Conservation (phyloP, 2,113 vertebrate genomes). For the Beaufortia kweichowensis region DNA sequence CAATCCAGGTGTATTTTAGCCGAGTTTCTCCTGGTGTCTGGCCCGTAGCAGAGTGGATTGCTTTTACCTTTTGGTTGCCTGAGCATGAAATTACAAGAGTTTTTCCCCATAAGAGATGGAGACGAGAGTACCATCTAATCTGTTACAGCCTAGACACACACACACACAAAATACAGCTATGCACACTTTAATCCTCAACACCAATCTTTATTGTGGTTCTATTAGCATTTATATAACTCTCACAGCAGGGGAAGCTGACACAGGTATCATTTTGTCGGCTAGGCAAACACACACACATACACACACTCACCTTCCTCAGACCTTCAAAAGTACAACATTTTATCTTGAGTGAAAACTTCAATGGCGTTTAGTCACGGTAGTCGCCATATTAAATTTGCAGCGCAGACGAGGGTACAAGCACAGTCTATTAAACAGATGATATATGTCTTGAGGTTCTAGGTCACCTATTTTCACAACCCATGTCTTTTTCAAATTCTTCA, state of each 20-base stretch:
- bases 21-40: not conserved
- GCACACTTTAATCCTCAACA: constrained; percentile 5
- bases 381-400: no score
- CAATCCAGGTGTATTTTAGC: not conserved
- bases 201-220: not conserved
- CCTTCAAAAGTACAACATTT: not conserved
- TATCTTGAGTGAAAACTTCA: not conserved
- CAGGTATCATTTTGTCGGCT: constrained; percentile 2
- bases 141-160: not conserved
- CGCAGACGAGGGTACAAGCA: no score
- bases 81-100: constrained; percentile 38
- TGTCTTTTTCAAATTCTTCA: no score
- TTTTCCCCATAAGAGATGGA: not conserved
- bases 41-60: not conserved
- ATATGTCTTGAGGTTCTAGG: no score
- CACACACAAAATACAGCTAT: not conserved
- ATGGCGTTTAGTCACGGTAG: no score
- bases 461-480: no score
- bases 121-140: not conserved
- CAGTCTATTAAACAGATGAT: no score
- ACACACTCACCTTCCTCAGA: not conserved
- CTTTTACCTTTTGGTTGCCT: constrained; percentile 12
- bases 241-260: constrained; percentile 16
- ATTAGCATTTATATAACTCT: constrained; percentile 46
- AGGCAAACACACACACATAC: not conserved